Percentiles rank a stretch among this genome's conserved stretches.
Evolutionary conservation across 2,113 vertebrate species (phyloP).

Genomic region (Oryzias woworae): DNA sequence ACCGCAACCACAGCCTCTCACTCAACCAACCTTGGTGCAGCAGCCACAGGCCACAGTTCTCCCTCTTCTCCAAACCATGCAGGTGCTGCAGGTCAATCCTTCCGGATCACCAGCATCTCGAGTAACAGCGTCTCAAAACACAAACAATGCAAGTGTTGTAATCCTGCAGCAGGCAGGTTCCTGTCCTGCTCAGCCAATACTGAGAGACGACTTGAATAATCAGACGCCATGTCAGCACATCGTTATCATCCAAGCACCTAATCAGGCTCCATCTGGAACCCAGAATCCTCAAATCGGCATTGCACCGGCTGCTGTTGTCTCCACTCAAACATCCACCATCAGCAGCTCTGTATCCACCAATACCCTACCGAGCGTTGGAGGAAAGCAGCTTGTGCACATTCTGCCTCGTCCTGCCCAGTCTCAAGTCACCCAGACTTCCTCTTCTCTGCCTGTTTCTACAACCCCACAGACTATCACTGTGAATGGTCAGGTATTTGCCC

Average conservation of each 20-base stretch:
- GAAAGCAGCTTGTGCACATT: conserved; percentile 95
- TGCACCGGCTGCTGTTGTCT: conserved; percentile 78
- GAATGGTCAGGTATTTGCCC: conserved; percentile 94
- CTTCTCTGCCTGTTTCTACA: conserved; percentile 66
- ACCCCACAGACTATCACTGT: conserved; percentile 94
- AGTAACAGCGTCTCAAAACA: conserved; percentile 78
- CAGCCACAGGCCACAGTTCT: conserved; percentile 84
- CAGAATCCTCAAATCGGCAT: conserved; percentile 76
- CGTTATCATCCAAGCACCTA: conserved; percentile 95
- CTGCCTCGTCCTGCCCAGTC: conserved; percentile 84
- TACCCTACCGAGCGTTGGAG: conserved; percentile 85
- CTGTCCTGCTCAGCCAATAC: conserved; percentile 78
- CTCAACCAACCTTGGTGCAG: conserved; percentile 62
- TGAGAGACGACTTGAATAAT: conserved; percentile 86
- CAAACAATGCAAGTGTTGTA: conserved; percentile 89
- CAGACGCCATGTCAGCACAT: conserved; percentile 92
- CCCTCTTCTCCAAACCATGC: conserved; percentile 92
- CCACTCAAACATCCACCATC: conserved; percentile 72
- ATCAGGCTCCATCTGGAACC: conserved; percentile 81
- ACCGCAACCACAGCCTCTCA: conserved; percentile 61
- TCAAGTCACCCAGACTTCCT: conserved; percentile 44
- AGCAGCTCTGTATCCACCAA: conserved; percentile 74
- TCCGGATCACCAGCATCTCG: conserved; percentile 76
- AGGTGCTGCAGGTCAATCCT: conserved; percentile 90
- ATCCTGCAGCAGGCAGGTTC: conserved; percentile 91